Conservation (phyloP, 2,888 invertebrate species). For the Monochamus alternatus region DNA sequence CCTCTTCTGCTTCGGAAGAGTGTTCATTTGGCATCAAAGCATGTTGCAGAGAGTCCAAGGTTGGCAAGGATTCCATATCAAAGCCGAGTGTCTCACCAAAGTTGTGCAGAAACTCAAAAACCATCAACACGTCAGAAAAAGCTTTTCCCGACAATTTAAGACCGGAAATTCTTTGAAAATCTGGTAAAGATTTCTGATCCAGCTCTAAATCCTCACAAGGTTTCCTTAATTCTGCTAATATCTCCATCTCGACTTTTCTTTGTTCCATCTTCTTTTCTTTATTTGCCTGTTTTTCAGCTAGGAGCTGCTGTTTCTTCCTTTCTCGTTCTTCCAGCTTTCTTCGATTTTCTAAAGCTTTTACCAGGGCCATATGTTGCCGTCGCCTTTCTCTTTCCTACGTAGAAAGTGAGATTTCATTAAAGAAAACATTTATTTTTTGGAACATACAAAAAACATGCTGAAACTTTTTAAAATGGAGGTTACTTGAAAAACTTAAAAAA, state of each 20-base stretch:
- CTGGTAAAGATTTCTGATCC: slow-evolving; percentile 82
- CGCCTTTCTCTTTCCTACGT: slow-evolving; percentile 88
- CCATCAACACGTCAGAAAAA: slow-evolving; percentile 93
- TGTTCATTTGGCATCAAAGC: slow-evolving; percentile 83
- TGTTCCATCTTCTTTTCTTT: slow-evolving; percentile 89
- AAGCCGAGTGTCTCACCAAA: slow-evolving; percentile 96
- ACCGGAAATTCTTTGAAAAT: slow-evolving; percentile 81
- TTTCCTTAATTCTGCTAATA: slow-evolving; percentile 82
- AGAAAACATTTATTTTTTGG: background rate
- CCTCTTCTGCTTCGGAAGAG: slow-evolving; percentile 87
- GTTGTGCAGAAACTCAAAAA: slow-evolving; percentile 97
- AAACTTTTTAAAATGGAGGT: slow-evolving; percentile 11
- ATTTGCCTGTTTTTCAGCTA: slow-evolving; percentile 88
- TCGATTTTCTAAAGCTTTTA: slow-evolving; percentile 89
- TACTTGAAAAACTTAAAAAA: slow-evolving; percentile 20
- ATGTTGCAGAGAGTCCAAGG: slow-evolving; percentile 88
- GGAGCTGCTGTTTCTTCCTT: slow-evolving; percentile 81
- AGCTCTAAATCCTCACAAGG: slow-evolving; percentile 94
- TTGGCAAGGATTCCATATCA: slow-evolving; percentile 90
- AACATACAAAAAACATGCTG: slow-evolving; percentile 20
- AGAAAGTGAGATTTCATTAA: background rate
- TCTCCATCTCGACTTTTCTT: slow-evolving; percentile 78
- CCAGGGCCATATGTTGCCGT: slow-evolving; percentile 91
- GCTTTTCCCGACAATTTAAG: slow-evolving; percentile 85
- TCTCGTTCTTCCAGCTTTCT: slow-evolving; percentile 91